Conservation (phyloP, 2,797 vertebrate species). For the Otolemur crassicaudatus region DNA sequence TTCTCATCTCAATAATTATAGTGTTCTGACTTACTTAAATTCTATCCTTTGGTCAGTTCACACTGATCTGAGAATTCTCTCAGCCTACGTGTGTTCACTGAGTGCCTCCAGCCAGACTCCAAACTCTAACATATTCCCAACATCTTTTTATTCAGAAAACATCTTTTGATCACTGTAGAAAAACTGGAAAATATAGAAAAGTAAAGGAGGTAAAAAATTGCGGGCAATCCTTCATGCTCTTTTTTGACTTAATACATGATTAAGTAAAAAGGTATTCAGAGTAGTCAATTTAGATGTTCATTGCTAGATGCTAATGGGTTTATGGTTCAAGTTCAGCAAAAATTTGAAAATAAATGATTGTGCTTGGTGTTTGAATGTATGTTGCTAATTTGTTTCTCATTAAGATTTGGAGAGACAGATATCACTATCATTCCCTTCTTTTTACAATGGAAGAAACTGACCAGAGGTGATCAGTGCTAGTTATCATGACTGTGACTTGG, state of each 20-base stretch:
- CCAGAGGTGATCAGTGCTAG: background rate
- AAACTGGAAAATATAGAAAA: background rate
- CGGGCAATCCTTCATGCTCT: background rate
- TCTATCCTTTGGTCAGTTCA: background rate
- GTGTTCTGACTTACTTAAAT: background rate
- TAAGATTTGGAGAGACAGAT: background rate
- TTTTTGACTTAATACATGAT: background rate
- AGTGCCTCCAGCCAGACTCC: background rate
- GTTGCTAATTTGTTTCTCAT: constrained; percentile 15
- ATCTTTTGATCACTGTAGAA: background rate
- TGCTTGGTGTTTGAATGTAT: background rate
- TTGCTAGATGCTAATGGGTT: background rate
- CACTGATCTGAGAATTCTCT: background rate
- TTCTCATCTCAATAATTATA: background rate
- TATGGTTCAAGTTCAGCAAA: constrained; percentile 28
- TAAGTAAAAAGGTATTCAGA: background rate
- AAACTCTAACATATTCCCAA: background rate
- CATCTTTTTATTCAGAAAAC: constrained; percentile 17
- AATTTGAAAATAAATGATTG: background rate
- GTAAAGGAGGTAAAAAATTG: background rate
- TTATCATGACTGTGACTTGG: background rate
- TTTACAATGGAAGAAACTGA: background rate
- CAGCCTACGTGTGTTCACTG: background rate
- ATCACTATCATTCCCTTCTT: background rate
- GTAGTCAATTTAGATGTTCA: background rate